Evolutionary conservation across 1,140 invertebrate genomes (phyloP), one percentile per base, ranked within the genome.

Genomic region (Melipona quadrifasciata): DNA sequence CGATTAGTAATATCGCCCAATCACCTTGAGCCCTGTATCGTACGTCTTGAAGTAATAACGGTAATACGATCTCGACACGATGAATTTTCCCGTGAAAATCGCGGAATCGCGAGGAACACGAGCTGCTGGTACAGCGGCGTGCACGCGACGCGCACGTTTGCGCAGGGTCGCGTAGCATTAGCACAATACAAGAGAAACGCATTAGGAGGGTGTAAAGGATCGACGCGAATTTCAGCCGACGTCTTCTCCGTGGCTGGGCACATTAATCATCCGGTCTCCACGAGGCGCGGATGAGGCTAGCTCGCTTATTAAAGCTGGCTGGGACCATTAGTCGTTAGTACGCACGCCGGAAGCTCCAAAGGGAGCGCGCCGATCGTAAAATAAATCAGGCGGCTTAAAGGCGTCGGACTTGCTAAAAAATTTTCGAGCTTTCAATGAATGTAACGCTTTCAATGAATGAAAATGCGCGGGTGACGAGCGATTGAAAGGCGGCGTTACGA

Each of bases 141-240:
- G 53, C 79, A 58, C 39, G 68, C 34, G 34, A 55, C 24, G 53
- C 61, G 39, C 64, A 68, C 70, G 71, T 75, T 53, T 31, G 47
- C 51, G 31, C 34, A 31, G 71, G 17, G 61, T 76, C 73, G 39
- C 47, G 55, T 53, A 17, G 57, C 39, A 58, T 61, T 79, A 71
- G 58, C 67, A 19, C 61, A 34, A 79, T 84, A 84, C 82, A 84
- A 72, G 82, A 57, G 34, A 79, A 84, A 84, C 82, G 82, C 82
- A 84, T 84, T 84, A 84, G 70, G 58, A 55, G 21, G 24, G 31
- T 39, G 24, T 19, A 21, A 24, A 51, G 3, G 47, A 74, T 34
- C 61, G 47, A 6, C 14, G 57, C 34, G 79, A 58, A 81, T 73
- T 31, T 51, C 57, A 51, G 4, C 17, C 27, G 14, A n/a, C 51